Base-by-base conservation (phyloP, 2,888 invertebrate genomes). In the Hylaea fasciaria region DNA sequence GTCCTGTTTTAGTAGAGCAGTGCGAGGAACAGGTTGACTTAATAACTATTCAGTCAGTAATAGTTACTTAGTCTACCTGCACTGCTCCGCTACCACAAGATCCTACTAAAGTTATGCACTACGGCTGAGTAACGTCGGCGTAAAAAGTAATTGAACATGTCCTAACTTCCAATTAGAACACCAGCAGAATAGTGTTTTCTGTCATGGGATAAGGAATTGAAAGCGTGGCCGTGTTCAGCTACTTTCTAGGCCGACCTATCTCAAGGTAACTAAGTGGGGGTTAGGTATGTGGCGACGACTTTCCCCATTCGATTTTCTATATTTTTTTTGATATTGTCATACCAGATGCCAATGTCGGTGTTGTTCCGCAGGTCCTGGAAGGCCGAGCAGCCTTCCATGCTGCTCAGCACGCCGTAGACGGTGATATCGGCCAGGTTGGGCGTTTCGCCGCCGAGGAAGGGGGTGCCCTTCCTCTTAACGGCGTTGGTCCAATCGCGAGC, bases 381-480 rank as follows among this genome's bases (percentile, higher is more conserved):
- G 0, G 99, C 97, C 41, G 93, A 85, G 77, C 98, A 98, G 0
- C 98, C 98, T 87, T 99, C 98, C 80, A 99, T 98, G 79, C 98
- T 98, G 81, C 95, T 96, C 4, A 99, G 91, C 2, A 98, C 95
- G 0, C 99, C 99, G 80, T 95, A 99, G 0, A 98, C 96, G 0
- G 98, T 94, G 50, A 99, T 91, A 92, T 99, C 99, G 0, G 98
- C 97, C 8, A 99, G 92, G 83, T 98, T 97, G 0, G 99, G 99
- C 65, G 94, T 84, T 13, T 94, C 85, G 0, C 99, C 99, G 8
- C 99, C 99, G 89, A 97, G 94, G 82, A 98, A 99, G 17, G 91
- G 91, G 0, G 94, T 93, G 2, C 95, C 95, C 69, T 94, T 95
- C 43, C 93, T 92, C 39, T 95, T 94, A 0, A 99, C 83, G 29